Base-by-base conservation (phyloP, 2,797 vertebrate species). In the Anisognathus igniventris region DNA sequence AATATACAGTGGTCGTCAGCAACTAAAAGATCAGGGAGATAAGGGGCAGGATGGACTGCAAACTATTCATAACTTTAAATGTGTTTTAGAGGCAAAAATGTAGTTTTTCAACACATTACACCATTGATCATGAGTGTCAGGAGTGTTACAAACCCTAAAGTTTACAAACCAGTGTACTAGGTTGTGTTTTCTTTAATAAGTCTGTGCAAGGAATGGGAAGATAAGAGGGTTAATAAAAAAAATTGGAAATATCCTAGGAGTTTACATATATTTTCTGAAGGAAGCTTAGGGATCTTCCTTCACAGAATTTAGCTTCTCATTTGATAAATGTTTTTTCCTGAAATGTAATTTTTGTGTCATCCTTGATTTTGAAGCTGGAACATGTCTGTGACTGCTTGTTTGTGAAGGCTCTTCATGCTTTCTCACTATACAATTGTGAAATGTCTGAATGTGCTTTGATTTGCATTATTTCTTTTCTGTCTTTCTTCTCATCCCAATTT, bases 401-500 rank as follows among this genome's bases (percentile, higher is more conserved):
- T 94, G 45, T 61, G 54, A 85, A 64, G 30, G 44, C 45, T 83
- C n/a, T 85, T 92, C 61, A 78, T 81, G 33, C 54, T 68, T 94
- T 85, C 56, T 68, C 68, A 72, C 80, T 82, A 80, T 47, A 75
- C 3, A 22, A 88, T 78, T 93, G 70, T 82, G 88, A 94, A 97
- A 90, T 44, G 28, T 53, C 73, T 79, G 37, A 73, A 78, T 93
- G 48, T 51, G 77, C 92, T 93, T 95, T 92, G 51, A 77, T 82
- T 95, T 90, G 40, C 44, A 39, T 93, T 94, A 86, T 86, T 96
- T 88, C 79, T 83, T 76, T 83, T 86, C 54, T 77, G 74, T 61
- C 80, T 95, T 77, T 88, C 35, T 93, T 94, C 74, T 48, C 78
- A 86, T 86, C 76, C 86, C 42, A 67, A 93, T 90, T 88, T 95